Conservation (phyloP, 37 sponge, comb jelly and placozoan species). For the Ephydatia muelleri region DNA sequence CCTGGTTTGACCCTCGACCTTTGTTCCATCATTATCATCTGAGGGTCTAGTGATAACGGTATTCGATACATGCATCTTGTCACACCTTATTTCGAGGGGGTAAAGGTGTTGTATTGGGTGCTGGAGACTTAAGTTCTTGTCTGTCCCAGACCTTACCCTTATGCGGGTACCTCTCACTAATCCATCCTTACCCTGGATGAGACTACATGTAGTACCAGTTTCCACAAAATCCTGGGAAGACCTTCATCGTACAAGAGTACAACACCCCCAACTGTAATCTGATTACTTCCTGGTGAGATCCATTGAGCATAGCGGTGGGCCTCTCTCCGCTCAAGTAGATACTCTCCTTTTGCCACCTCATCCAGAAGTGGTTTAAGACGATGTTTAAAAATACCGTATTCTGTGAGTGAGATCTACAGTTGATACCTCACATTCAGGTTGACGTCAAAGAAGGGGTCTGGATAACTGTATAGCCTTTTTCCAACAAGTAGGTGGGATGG, state of each 20-base stretch:
- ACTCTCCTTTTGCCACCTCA: constrained; percentile 30
- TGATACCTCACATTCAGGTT: background rate
- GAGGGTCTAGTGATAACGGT: background rate
- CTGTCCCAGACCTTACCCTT: background rate
- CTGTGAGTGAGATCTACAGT: background rate
- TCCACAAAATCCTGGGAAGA: constrained; percentile 17
- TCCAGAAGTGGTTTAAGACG: constrained; percentile 31
- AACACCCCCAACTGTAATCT: constrained; percentile 14
- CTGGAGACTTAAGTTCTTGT: background rate
- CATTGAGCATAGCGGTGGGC: constrained; percentile 4
- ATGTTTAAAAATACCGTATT: constrained; percentile 16
- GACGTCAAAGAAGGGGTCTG: constrained; percentile 15
- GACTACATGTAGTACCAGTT: background rate
- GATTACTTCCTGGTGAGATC: background rate
- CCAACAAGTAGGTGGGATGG: constrained; percentile 41
- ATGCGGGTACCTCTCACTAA: background rate
- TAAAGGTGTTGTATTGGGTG: background rate
- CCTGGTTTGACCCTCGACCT: background rate
- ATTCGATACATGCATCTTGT: background rate
- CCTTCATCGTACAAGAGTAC: constrained; percentile 15
- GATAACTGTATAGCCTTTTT: constrained; percentile 10
- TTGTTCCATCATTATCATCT: background rate
- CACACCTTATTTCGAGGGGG: background rate
- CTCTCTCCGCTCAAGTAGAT: constrained; percentile 29
- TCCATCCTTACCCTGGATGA: background rate